A percentile compares a stretch with the other conserved stretches of the same genome.
Conservation (phyloP, 2,888 invertebrate species). For the Nomada ferruginata region DNA sequence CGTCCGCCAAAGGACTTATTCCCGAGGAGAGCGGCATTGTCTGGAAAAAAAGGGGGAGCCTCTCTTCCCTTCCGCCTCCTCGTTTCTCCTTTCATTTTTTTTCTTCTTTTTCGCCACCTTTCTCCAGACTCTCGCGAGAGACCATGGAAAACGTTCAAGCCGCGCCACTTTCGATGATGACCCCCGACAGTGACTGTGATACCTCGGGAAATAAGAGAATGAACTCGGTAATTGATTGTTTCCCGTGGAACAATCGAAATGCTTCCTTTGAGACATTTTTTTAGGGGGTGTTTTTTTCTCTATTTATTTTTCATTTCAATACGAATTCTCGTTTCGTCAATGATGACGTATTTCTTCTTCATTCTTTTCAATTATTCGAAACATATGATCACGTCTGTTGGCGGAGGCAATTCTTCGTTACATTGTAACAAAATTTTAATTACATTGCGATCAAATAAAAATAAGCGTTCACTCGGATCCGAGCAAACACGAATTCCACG, state of each 20-base stretch:
- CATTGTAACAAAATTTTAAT: too few relatives aligned
- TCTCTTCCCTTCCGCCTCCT: background rate
- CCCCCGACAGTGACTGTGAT: slow-evolving; percentile 23
- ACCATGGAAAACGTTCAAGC: slow-evolving; percentile 25
- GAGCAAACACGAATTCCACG: too few relatives aligned
- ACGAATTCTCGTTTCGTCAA: too few relatives aligned
- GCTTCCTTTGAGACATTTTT: too few relatives aligned
- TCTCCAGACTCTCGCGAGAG: slow-evolving; percentile 1
- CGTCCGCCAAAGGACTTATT: slow-evolving; percentile 75
- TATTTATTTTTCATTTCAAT: too few relatives aligned
- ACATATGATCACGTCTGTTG: too few relatives aligned
- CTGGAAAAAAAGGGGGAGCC: slow-evolving; percentile 47
- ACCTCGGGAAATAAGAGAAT: background rate
- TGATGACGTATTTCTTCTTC: too few relatives aligned
- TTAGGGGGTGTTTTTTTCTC: too few relatives aligned
- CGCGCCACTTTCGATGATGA: slow-evolving; percentile 49
- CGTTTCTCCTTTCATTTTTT: background rate
- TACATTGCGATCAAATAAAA: too few relatives aligned
- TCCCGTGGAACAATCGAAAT: background rate
- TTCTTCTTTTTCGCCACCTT: background rate
- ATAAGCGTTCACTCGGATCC: too few relatives aligned
- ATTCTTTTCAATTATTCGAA: too few relatives aligned
- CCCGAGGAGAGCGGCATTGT: slow-evolving; percentile 47
- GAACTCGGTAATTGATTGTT: slow-evolving; percentile 35
- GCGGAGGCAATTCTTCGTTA: too few relatives aligned